phyloP scores from a whole-genome alignment of 2,888 invertebrate genomes.

The Drosophila meridionalis region DNA sequence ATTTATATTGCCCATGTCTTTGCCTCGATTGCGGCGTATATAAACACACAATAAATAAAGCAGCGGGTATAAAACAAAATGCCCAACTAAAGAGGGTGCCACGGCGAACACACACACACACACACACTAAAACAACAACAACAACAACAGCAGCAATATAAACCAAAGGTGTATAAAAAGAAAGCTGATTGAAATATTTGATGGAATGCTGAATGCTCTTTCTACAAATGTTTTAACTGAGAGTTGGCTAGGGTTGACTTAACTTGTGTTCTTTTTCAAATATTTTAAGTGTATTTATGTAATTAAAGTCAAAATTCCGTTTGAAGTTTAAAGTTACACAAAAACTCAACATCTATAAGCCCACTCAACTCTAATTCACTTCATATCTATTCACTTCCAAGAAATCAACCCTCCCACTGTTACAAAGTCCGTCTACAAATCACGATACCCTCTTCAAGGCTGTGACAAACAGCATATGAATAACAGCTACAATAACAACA shows the following conservation, averaged over 20 bases:
- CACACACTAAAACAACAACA: not conserved
- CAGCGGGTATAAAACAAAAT: constrained; percentile 50
- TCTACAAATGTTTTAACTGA: no score
- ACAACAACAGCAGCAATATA: not conserved
- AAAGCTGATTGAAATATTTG: no score
- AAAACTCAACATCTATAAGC: not conserved
- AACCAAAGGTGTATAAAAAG: not conserved
- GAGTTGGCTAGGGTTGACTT: not conserved
- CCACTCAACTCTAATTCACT: no score
- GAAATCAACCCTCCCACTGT: not conserved
- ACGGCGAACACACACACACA: constrained; percentile 5
- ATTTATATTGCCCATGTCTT: constrained; percentile 50
- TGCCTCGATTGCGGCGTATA: constrained; percentile 56
- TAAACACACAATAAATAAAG: constrained; percentile 65
- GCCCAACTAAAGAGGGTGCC: constrained; percentile 38
- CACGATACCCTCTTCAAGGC: constrained; percentile 16
- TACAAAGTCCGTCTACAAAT: not conserved
- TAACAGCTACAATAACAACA: constrained; percentile 16
- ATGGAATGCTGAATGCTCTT: constrained; percentile 11
- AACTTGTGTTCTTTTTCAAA: no score
- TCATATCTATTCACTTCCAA: not conserved
- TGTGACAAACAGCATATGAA: constrained; percentile 1
- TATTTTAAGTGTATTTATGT: no score
- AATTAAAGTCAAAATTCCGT: no score
- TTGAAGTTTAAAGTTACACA: no score